phyloP scores from a whole-genome alignment of 2,888 invertebrate genomes.

The Cremastinae sp. region DNA sequence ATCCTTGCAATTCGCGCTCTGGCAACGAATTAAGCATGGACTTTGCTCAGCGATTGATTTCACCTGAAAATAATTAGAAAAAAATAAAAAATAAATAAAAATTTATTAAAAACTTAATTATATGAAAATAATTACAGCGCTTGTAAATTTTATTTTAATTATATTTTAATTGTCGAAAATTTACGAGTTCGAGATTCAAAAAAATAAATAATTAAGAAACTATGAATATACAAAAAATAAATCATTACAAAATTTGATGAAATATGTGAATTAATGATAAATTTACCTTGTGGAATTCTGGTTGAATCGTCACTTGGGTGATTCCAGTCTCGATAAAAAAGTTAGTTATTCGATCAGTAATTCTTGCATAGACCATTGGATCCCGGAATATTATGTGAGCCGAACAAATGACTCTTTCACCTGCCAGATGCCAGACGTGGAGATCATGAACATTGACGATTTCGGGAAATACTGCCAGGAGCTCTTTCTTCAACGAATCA shows the following conservation, averaged over 20 bases:
- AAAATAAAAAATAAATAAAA: too few species aligned
- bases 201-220: neutral
- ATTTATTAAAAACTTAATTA: too few species aligned
- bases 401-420: conserved; percentile 90
- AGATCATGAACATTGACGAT: conserved; percentile 91
- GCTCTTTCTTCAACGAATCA: conserved; percentile 84
- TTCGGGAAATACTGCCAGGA: conserved; percentile 85
- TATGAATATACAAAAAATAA: conserved; percentile 3
- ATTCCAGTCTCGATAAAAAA: conserved; percentile 92
- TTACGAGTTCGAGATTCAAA: too few species aligned
- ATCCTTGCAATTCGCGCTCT: conserved; percentile 72
- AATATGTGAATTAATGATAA: conserved; percentile 14
- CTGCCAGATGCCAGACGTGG: conserved; percentile 93
- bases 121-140: too few species aligned
- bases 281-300: conserved; percentile 85
- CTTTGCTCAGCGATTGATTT: conserved; percentile 67
- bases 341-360: conserved; percentile 84
- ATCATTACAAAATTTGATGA: conserved; percentile 3
- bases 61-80: conserved; percentile 64
- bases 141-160: too few species aligned
- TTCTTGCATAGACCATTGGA: conserved; percentile 83
- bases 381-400: conserved; percentile 90
- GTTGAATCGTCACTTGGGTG: conserved; percentile 91
- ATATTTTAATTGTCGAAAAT: too few species aligned
- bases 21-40: conserved; percentile 76